A percentile compares a stretch with the other conserved stretches of the same genome.
Conservation (phyloP, 2,888 invertebrate genomes). For the Halictus ligatus region DNA sequence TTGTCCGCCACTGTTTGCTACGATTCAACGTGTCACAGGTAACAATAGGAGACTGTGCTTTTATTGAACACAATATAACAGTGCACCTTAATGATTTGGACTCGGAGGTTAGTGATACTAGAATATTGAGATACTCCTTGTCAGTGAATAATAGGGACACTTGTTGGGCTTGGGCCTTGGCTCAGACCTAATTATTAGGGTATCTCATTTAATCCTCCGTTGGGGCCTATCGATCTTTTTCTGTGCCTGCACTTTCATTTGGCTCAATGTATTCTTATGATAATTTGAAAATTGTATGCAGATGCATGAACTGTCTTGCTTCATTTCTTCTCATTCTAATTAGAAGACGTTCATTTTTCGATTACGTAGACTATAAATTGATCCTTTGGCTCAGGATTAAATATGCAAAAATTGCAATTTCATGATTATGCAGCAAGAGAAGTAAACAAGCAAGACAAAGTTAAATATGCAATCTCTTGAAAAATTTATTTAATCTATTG, state of each 20-base stretch:
- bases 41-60: neutral
- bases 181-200: neutral
- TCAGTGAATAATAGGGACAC: neutral
- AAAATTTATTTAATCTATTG: neutral
- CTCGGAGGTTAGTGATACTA: too few species aligned
- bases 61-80: neutral
- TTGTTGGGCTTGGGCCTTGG: neutral
- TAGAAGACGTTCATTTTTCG: neutral
- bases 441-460: too few species aligned
- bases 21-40: neutral
- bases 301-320: too few species aligned
- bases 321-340: neutral
- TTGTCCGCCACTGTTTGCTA: neutral
- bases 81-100: neutral
- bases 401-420: too few species aligned
- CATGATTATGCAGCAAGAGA: too few species aligned
- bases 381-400: too few species aligned
- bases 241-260: neutral
- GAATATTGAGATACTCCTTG: neutral
- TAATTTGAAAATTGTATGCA: too few species aligned
- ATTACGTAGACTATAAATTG: too few species aligned
- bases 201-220: neutral
- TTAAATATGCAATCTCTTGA: too few species aligned
- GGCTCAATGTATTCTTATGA: neutral
- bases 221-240: neutral